Evolutionary conservation across 2,888 invertebrate genomes (phyloP).

Genomic region (Disparrhopalites patrizii): DNA sequence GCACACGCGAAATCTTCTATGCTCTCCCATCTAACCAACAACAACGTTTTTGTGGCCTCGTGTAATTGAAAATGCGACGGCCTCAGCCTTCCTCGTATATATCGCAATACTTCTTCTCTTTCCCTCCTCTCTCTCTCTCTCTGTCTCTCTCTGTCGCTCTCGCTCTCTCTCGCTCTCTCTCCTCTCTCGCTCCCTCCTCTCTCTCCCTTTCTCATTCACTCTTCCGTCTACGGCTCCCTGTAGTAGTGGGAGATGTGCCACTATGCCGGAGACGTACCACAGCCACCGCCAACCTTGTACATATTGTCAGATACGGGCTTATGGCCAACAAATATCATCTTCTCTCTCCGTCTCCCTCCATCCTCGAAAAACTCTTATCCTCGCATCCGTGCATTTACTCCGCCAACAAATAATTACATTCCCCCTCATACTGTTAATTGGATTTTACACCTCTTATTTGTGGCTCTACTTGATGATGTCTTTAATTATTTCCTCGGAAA

Average conservation of each 20-base stretch:
- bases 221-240: background rate
- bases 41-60: conserved; percentile 42
- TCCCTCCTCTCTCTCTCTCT: too few relatives aligned
- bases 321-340: conserved; percentile 29
- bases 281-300: background rate
- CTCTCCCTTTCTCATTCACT: background rate
- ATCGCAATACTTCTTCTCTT: too few relatives aligned
- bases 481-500: conserved; percentile 37
- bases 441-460: conserved; percentile 42
- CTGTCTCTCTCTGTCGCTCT: background rate
- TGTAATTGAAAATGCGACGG: conserved; percentile 41
- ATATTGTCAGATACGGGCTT: conserved; percentile 20
- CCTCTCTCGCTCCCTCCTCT: background rate
- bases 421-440: conserved; percentile 39
- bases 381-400: conserved; percentile 24
- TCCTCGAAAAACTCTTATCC: conserved; percentile 22
- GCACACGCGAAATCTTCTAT: conserved; percentile 30
- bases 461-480: conserved; percentile 37
- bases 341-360: too few relatives aligned
- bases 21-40: conserved; percentile 36
- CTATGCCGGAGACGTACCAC: background rate
- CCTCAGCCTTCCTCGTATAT: conserved; percentile 28
- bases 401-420: conserved; percentile 41
- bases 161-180: background rate
- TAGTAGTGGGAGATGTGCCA: background rate